Conservation (phyloP, 2,888 invertebrate species). For the Sicus ferrugineus region DNA sequence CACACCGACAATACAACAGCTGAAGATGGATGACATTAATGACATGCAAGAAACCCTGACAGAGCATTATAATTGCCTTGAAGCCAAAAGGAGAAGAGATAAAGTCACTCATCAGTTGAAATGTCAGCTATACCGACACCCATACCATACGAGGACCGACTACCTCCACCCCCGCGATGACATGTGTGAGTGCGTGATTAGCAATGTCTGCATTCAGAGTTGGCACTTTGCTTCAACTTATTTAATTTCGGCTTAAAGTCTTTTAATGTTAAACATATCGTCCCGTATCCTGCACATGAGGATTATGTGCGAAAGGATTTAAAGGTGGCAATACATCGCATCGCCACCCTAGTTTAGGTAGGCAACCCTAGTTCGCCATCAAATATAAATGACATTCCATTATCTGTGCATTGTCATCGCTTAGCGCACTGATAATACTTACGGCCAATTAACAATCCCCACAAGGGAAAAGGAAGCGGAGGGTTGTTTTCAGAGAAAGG, state of each 20-base stretch:
- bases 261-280: constrained; percentile 16
- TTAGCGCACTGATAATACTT: constrained; percentile 21
- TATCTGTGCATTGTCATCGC: constrained; percentile 29
- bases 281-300: neutral
- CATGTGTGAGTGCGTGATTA: neutral
- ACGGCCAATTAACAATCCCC: constrained; percentile 28
- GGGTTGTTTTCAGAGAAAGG: neutral
- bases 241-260: constrained; percentile 30
- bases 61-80: constrained; percentile 30
- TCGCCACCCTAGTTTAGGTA: neutral
- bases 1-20: constrained; percentile 6
- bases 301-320: constrained; percentile 2
- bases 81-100: constrained; percentile 19
- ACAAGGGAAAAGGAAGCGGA: neutral
- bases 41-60: constrained; percentile 39
- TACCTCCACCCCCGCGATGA: too few relatives aligned
- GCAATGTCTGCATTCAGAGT: constrained; percentile 1
- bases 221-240: constrained; percentile 25
- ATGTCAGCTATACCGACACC: constrained; percentile 13
- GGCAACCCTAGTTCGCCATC: constrained; percentile 13
- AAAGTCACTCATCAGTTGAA: constrained; percentile 28
- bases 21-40: constrained; percentile 43
- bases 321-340: neutral
- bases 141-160: neutral
- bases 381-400: constrained; percentile 23